These are phyloP conservation scores for Apogon talboti DNA, from an alignment of 2,797 vertebrate species.

Conservation along the genomic window DNA sequence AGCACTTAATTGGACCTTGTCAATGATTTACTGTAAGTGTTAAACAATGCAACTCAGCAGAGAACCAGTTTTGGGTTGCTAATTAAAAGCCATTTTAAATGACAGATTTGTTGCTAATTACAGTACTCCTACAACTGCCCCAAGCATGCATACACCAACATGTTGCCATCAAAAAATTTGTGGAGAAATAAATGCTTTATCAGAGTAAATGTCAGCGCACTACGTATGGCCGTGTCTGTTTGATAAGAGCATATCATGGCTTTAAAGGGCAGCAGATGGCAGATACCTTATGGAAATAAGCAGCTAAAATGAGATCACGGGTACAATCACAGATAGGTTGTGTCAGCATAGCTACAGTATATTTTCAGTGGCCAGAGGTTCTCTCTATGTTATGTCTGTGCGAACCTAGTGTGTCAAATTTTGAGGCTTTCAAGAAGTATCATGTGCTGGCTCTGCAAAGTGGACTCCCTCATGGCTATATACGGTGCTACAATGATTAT, in stretches of 20 bases:
- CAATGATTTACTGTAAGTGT: conserved; percentile 58
- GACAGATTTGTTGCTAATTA: conserved; percentile 52
- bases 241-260: conserved; percentile 17
- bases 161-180: conserved; percentile 22
- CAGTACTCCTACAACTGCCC: conserved; percentile 7
- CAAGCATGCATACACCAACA: conserved; percentile 24
- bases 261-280: conserved; percentile 21
- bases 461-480: conserved; percentile 36
- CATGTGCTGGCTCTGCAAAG: conserved; percentile 15
- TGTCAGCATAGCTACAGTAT: background rate
- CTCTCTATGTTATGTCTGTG: conserved; percentile 17
- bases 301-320: conserved; percentile 22
- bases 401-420: conserved; percentile 22
- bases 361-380: conserved; percentile 23
- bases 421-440: conserved; percentile 55
- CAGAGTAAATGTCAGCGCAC: conserved; percentile 8
- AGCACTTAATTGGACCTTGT: conserved; percentile 53
- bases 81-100: conserved; percentile 66
- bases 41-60: conserved; percentile 42
- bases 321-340: conserved; percentile 5
- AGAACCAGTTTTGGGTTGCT: conserved; percentile 33
- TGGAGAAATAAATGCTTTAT: conserved; percentile 19
- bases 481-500: conserved; percentile 43
- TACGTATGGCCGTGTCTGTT: background rate
- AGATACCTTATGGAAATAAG: conserved; percentile 18